Evolutionary conservation across 2,113 vertebrate species (phyloP), one percentile per base, ranked within the genome.

Genomic region (Phalacrocorax brasilianus): DNA sequence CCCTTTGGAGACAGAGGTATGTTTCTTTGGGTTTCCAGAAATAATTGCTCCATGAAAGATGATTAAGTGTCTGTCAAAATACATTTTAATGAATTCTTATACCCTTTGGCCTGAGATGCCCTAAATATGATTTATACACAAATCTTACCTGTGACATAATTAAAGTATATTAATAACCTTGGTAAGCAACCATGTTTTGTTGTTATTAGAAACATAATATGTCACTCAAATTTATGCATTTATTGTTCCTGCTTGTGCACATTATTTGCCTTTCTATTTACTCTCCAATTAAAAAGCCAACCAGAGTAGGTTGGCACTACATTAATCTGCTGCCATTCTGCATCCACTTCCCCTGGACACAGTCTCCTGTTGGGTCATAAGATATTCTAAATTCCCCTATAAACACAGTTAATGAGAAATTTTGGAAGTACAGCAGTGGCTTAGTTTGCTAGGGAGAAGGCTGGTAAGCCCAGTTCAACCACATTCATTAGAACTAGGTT

Each of bases 111-210:
- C 35, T 78, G 49, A 87, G 58, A 28, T 81, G 27, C 66, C 50
- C 68, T 93, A 75, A 93, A 79, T 74, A 91, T 85, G 84, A 94
- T 95, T 93, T 87, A 65, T 85, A 79, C 44, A 78, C 50, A 72
- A 74, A 84, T 87, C 76, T 89, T 95, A 85, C 91, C 62, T 78
- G 62, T 93, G 70, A 85, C 66, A 85, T 92, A 89, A 95, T 87
- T 93, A 93, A 85, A 72, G 35, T 73, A 47, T 87, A 92, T 91
- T 97, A 92, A 91, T 93, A 89, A 76, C 71, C n/a, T 85, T 91
- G 62, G 53, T 66, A 82, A 78, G 50, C 20, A 89, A 88, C 32
- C 1, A 4, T 85, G 26, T 79, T 89, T 91, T 92, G 56, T 71
- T 93, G 52, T 78, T 95, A 85, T 79, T 91, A 80, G 68, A 91